Conservation (phyloP, 1,140 invertebrate species). For the Dinothrombium tinctorium region DNA sequence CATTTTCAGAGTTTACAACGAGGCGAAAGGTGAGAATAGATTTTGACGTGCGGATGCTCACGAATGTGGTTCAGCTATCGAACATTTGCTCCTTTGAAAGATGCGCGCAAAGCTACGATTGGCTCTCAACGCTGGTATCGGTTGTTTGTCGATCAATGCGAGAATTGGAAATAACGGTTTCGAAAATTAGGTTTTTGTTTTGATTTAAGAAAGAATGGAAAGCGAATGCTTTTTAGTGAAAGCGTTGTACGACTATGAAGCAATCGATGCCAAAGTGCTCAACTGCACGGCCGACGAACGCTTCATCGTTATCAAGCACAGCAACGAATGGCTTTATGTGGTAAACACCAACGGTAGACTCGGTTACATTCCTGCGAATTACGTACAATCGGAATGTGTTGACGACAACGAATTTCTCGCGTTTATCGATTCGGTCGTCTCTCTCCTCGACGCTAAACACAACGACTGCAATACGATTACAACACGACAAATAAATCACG, state of each 20-base stretch:
- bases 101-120: no score
- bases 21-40: no score
- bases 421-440: slow-evolving; percentile 4
- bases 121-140: no score
- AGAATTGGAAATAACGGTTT: no score
- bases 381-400: slow-evolving; percentile 32
- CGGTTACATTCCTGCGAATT: slow-evolving; percentile 63
- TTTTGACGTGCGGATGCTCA: no score
- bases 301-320: slow-evolving; percentile 51
- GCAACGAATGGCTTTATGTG: slow-evolving; percentile 63
- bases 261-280: slow-evolving; percentile 18
- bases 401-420: slow-evolving; percentile 8
- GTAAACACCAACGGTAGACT: slow-evolving; percentile 49
- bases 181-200: no score
- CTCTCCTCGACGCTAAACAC: slow-evolving; percentile 7
- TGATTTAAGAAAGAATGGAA: no score
- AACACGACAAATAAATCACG: slow-evolving; percentile 13
- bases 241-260: slow-evolving; percentile 27
- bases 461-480: slow-evolving; percentile 19
- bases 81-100: no score
- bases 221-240: no score
- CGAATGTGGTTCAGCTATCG: no score
- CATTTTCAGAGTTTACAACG: no score
- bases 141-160: no score
- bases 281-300: slow-evolving; percentile 49